These are phyloP conservation scores for Meloe dianella DNA, from an alignment of 2,888 invertebrate species.

Conservation along the genomic window DNA sequence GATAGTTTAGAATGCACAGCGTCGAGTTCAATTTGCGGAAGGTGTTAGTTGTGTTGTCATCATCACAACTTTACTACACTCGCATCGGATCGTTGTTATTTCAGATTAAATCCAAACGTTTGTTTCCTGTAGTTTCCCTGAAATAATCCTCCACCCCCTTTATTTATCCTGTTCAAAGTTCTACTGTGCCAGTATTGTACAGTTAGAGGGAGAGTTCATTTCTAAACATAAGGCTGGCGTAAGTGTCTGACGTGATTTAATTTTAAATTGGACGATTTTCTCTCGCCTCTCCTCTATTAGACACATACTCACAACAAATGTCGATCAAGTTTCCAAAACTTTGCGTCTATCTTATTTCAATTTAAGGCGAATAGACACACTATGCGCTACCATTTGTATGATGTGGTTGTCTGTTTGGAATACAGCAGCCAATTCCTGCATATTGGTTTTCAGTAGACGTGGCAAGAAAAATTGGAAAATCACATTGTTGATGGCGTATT, in stretches of 20 bases:
- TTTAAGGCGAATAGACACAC: conserved; percentile 45
- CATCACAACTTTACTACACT: conserved; percentile 11
- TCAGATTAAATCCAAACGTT: conserved; percentile 12
- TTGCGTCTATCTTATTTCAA: conserved; percentile 48
- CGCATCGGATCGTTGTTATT: conserved; percentile 10
- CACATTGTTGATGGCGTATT: conserved; percentile 1
- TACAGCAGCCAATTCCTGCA: conserved; percentile 23
- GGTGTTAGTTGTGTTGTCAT: conserved; percentile 16
- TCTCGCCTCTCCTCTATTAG: not conserved
- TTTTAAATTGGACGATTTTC: conserved; percentile 31
- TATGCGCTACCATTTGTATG: conserved; percentile 39
- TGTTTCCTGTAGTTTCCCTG: not conserved
- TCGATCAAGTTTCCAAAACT: conserved; percentile 46
- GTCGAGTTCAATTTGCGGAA: conserved; percentile 16
- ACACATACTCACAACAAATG: conserved; percentile 39
- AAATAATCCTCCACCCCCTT: conserved; percentile 12
- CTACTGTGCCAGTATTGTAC: conserved; percentile 2
- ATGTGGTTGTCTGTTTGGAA: conserved; percentile 31
- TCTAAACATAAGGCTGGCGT: not conserved
- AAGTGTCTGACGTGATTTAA: conserved; percentile 36
- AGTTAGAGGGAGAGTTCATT: conserved; percentile 10
- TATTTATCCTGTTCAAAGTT: conserved; percentile 13
- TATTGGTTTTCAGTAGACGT: conserved; percentile 27
- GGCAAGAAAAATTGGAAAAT: conserved; percentile 16
- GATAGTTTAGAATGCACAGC: conserved; percentile 9